Percentiles rank a stretch among this genome's conserved stretches.
phyloP scores from a whole-genome alignment of 2,888 invertebrate species.

The Aleiodes testaceus region DNA sequence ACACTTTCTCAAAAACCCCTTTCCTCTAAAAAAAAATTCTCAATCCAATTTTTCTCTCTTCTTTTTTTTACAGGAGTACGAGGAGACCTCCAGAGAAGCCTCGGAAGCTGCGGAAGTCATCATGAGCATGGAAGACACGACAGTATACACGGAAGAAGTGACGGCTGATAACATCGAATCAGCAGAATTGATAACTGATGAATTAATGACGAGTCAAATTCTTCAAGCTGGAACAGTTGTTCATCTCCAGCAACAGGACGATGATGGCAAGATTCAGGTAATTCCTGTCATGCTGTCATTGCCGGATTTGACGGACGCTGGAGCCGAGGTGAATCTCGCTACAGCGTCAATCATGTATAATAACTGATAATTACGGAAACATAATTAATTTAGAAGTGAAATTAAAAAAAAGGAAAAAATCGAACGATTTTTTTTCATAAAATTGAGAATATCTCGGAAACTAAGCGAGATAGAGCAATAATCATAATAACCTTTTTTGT shows the following conservation, averaged over 20 bases:
- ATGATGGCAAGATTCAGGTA: slow-evolving; percentile 68
- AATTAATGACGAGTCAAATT: slow-evolving; percentile 65
- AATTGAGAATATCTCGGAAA: too few relatives aligned
- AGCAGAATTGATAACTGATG: slow-evolving; percentile 64
- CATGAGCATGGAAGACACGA: slow-evolving; percentile 67
- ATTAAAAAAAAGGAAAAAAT: not conserved
- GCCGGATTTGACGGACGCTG: slow-evolving; percentile 66
- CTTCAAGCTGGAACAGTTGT: slow-evolving; percentile 66
- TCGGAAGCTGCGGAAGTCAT: slow-evolving; percentile 66
- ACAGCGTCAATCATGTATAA: slow-evolving; percentile 70
- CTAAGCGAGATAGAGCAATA: too few relatives aligned
- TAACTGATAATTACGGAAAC: slow-evolving; percentile 59
- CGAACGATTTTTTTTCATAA: too few relatives aligned
- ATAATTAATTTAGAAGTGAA: too few relatives aligned
- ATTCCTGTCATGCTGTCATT: slow-evolving; percentile 69
- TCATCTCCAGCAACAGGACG: slow-evolving; percentile 66
- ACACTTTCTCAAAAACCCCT: too few relatives aligned
- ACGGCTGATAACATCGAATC: slow-evolving; percentile 66
- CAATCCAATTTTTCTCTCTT: not conserved
- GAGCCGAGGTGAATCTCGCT: slow-evolving; percentile 66
- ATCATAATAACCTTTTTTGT: too few relatives aligned
- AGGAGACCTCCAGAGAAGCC: slow-evolving; percentile 66
- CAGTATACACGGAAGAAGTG: slow-evolving; percentile 70
- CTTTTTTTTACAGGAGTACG: slow-evolving; percentile 63
- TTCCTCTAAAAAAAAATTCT: too few relatives aligned